Evolutionary conservation across 2,888 invertebrate genomes (phyloP).

Genomic region (Diadegma fenestrale): DNA sequence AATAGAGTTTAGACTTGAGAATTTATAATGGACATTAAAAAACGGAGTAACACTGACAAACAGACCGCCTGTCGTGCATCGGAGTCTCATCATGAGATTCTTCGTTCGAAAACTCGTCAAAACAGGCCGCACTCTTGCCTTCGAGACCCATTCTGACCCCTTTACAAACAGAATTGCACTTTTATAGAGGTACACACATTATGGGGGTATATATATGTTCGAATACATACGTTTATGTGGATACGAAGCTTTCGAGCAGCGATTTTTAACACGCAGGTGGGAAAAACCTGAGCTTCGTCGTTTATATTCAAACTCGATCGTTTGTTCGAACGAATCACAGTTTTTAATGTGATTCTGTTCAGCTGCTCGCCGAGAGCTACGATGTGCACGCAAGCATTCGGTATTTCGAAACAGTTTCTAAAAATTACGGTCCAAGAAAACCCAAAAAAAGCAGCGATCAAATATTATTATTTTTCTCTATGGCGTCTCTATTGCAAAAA

Average conservation of each 20-base stretch:
- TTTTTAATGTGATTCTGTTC: background rate
- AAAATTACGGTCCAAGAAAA: background rate
- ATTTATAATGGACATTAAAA: background rate
- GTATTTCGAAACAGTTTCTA: background rate
- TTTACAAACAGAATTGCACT: conserved; percentile 56
- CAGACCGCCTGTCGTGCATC: conserved; percentile 42
- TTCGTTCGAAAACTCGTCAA: conserved; percentile 49
- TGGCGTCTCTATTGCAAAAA: no score
- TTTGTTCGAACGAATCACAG: background rate
- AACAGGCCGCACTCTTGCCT: conserved; percentile 25
- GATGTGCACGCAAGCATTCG: background rate
- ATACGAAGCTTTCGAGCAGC: conserved; percentile 19
- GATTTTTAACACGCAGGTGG: conserved; percentile 21
- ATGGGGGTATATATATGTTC: conserved; percentile 11
- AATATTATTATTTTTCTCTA: no score
- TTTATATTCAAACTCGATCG: background rate
- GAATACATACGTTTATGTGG: conserved; percentile 19
- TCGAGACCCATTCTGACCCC: conserved; percentile 56
- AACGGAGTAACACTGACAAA: background rate
- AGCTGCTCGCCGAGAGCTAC: background rate
- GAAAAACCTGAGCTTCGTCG: conserved; percentile 12
- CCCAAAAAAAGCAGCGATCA: background rate
- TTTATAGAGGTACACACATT: conserved; percentile 54
- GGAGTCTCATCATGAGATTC: conserved; percentile 42
- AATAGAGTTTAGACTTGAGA: background rate